A percentile compares a stretch with the other conserved stretches of the same genome.
Conservation (phyloP, 2,888 invertebrate genomes). For the Ganaspis brasiliensis region DNA sequence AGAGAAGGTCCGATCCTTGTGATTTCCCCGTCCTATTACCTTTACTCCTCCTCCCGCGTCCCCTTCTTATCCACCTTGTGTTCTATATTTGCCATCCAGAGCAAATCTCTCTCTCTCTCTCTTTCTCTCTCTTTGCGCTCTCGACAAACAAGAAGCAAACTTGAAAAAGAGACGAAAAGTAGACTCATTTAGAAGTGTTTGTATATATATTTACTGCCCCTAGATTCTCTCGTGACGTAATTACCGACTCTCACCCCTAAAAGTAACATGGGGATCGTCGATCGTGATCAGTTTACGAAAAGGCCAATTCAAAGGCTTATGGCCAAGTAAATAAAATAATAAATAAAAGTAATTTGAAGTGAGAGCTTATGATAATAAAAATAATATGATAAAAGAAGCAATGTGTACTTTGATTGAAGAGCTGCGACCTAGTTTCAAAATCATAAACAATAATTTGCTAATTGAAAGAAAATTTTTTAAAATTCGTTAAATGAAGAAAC, state of each 20-base stretch:
- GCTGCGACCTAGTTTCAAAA: no score
- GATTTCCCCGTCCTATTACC: not conserved
- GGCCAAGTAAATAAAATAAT: not conserved
- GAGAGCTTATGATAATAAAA: no score
- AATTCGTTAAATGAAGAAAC: no score
- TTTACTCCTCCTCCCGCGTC: not conserved
- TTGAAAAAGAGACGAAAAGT: conserved; percentile 27
- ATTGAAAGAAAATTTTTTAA: no score
- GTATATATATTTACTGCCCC: conserved; percentile 33
- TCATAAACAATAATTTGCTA: no score
- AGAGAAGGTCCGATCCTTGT: conserved; percentile 23
- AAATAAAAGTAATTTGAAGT: no score
- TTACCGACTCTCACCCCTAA: conserved; percentile 22
- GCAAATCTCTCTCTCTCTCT: not conserved
- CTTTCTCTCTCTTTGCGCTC: not conserved
- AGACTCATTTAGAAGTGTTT: conserved; percentile 39
- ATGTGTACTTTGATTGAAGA: no score
- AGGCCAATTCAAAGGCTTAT: not conserved
- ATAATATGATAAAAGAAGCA: no score
- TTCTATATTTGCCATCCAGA: not conserved
- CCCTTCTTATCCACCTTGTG: not conserved
- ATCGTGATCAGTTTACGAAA: conserved; percentile 35
- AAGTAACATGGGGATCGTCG: not conserved
- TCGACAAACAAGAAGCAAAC: conserved; percentile 11
- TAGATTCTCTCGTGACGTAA: conserved; percentile 8